phyloP scores from a whole-genome alignment of 2,797 vertebrate genomes.

The Mionectes olivaceus region DNA sequence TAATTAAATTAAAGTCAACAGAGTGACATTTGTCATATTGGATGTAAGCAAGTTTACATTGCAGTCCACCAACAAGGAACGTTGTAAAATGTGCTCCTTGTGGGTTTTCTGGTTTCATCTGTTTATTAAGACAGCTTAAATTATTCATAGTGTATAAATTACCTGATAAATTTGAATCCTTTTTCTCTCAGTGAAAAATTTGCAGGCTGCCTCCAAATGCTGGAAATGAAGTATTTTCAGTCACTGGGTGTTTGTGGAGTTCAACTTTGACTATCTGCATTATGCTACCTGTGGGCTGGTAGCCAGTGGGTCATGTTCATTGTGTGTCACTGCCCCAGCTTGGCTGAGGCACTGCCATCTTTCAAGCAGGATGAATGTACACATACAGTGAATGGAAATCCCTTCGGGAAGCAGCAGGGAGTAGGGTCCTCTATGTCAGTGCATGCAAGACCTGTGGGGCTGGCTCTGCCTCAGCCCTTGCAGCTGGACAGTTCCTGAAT shows the following conservation, averaged over 20 bases:
- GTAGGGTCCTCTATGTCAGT: background rate
- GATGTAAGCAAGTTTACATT: background rate
- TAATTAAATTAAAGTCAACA: slow-evolving; percentile 10
- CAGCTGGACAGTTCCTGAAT: background rate
- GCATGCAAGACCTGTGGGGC: accelerated
- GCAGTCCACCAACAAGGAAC: background rate
- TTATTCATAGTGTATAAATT: slow-evolving; percentile 16
- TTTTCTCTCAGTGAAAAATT: background rate
- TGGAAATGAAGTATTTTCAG: background rate
- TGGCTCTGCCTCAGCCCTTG: background rate
- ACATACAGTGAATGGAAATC: background rate
- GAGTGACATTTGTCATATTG: slow-evolving; percentile 7
- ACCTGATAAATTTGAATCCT: background rate
- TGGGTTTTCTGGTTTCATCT: slow-evolving; percentile 9
- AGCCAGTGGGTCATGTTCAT: background rate
- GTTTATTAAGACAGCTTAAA: slow-evolving; percentile 25
- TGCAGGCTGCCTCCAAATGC: background rate
- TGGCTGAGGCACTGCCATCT: background rate
- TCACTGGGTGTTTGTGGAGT: background rate
- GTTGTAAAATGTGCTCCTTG: background rate
- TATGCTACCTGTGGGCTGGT: background rate
- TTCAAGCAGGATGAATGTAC: background rate
- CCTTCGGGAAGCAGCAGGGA: background rate
- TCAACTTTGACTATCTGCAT: background rate
- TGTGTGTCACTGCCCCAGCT: background rate